Percentiles rank a stretch among this genome's conserved stretches.
Conservation (phyloP, 2,113 vertebrate species). For the Rhinopomastus cyanomelas region DNA sequence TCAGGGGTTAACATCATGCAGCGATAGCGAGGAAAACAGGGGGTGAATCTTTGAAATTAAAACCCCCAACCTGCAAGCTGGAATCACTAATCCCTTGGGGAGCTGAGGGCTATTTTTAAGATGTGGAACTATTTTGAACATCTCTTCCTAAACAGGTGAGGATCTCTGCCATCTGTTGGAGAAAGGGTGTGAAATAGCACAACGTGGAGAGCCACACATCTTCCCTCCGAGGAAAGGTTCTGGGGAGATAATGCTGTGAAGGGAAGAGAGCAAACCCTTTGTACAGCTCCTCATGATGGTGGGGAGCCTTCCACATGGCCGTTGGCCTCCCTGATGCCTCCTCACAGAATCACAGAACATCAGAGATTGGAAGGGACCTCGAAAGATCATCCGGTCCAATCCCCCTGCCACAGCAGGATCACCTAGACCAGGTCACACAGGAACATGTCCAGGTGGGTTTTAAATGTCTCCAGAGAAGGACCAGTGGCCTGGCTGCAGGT, state of each 20-base stretch:
- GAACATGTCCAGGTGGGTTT: too few species aligned
- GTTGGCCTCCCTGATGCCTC: neutral
- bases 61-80: neutral
- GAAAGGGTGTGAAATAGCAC: conserved; percentile 28
- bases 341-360: too few species aligned
- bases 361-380: too few species aligned
- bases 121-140: neutral
- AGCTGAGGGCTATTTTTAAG: conserved; percentile 13
- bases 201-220: neutral
- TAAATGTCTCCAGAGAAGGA: too few species aligned
- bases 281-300: neutral
- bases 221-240: neutral
- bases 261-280: neutral
- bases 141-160: conserved; percentile 32
- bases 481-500: rapidly evolving
- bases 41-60: neutral
- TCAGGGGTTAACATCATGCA: neutral
- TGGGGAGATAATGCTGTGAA: neutral
- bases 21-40: neutral
- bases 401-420: too few species aligned
- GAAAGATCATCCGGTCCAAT: too few species aligned
- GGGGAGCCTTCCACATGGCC: neutral
- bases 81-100: neutral
- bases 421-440: too few species aligned
- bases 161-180: conserved; percentile 39